Evolutionary conservation across 2,888 invertebrate species (phyloP).

Genomic region (Malacosoma neustria): DNA sequence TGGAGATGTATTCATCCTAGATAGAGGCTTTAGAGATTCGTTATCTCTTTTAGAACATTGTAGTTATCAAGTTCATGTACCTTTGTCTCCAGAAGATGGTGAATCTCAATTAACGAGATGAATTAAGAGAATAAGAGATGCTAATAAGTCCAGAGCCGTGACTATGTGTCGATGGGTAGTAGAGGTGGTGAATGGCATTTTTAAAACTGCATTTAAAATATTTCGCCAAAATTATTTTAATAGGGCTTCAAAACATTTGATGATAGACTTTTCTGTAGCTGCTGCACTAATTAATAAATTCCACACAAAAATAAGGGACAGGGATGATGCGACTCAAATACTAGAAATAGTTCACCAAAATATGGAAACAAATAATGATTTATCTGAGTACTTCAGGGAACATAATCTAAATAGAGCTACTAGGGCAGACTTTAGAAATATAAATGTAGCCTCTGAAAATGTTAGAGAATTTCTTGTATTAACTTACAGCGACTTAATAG

Average conservation of each 20-base stretch:
- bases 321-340: slow-evolving; percentile 5
- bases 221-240: not conserved
- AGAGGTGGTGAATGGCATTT: slow-evolving; percentile 6
- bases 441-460: slow-evolving; percentile 1
- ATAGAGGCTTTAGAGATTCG: slow-evolving; percentile 8
- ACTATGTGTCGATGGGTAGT: slow-evolving; percentile 6
- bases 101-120: slow-evolving; percentile 2
- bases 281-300: slow-evolving; percentile 5
- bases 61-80: not conserved
- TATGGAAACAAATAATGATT: slow-evolving; percentile 5
- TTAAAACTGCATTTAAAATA: slow-evolving; percentile 6
- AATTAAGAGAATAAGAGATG: no score
- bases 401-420: slow-evolving; percentile 5
- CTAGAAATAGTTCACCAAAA: slow-evolving; percentile 3
- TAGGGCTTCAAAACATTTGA: no score
- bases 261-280: no score
- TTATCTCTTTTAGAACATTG: no score
- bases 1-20: slow-evolving; percentile 13
- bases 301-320: slow-evolving; percentile 3
- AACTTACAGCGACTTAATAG: slow-evolving; percentile 2
- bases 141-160: slow-evolving; percentile 6
- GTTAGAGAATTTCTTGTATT: slow-evolving; percentile 2
- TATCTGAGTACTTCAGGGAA: slow-evolving; percentile 3
- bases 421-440: slow-evolving; percentile 2
- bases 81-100: slow-evolving; percentile 4